Base-by-base conservation (phyloP, 2,888 invertebrate genomes). In the Drepanosiphum platanoidis region DNA sequence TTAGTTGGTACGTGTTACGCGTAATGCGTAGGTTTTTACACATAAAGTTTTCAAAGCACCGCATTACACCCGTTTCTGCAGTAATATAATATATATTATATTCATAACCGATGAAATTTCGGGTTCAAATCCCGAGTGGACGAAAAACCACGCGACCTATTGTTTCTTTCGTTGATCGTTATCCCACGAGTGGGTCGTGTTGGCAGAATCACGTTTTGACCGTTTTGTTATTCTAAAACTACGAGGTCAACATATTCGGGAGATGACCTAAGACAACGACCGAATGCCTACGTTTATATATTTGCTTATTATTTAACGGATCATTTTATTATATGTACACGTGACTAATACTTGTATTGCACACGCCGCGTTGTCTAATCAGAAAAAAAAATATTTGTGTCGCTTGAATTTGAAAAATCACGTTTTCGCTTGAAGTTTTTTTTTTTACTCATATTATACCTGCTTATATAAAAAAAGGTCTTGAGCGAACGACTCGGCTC, bases 1-100 rank as follows among this genome's bases (percentile, higher is more conserved):
- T 4, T 9, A 39, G 46, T 15, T 11, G 22, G 18, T 46, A 46
- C 22, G 52, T 3, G 52, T 32, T 71, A 39, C 1, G 15, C 30
- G 46, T 74, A 11, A 22, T 32, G 74, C 32, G 74, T 74, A 74
- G 74, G 74, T 74, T 74, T 46, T 74, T 22, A 46, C 46, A 46
- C 72, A n/a, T n/a, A n/a, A n/a, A n/a, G n/a, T 15, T 72, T 30
- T 30, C 9, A 30, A 9, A 27, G 11, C 1, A 46, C 46, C 9
- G 3, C 3, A 18, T 72, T 46, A 46, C 72, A 42, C 30, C 39
- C 39, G 39, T 9, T 9, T n/a, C 4, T 39, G 30, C 36, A 71
- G 8, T 15, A 34, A 32, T 36, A 15, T n/a, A 42, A n/a, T 71
- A 42, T 39, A 9, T 9, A 39, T 9, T 39, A 39, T 42, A 42